phyloP scores from a whole-genome alignment of 2,797 vertebrate genomes.

The Spheniscus humboldti region DNA sequence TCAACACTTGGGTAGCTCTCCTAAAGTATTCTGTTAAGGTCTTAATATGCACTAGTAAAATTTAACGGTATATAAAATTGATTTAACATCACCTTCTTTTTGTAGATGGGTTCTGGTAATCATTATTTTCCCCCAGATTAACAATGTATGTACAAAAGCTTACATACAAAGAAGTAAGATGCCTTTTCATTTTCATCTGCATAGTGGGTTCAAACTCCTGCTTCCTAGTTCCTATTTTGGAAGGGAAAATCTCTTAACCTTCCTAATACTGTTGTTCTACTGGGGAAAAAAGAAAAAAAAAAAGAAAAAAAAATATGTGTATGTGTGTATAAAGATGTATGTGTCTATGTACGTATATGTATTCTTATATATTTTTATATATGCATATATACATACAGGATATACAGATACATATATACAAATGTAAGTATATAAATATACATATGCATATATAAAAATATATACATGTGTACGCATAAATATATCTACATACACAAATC shows the following conservation, averaged over 20 bases:
- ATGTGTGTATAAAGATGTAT: neutral
- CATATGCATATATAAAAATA: neutral
- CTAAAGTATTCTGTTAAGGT: neutral
- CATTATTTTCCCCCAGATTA: neutral
- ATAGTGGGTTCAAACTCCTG: neutral
- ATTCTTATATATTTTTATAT: neutral
- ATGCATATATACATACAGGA: neutral
- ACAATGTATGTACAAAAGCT: neutral
- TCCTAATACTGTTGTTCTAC: no score
- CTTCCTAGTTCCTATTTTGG: neutral
- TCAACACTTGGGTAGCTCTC: neutral
- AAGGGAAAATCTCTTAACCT: neutral
- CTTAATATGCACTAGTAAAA: neutral
- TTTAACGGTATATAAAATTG: neutral
- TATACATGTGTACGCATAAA: neutral
- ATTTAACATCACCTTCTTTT: neutral
- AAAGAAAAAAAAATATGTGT: neutral
- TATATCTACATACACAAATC: neutral
- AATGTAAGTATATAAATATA: neutral
- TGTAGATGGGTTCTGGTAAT: neutral
- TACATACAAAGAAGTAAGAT: neutral
- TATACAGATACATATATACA: neutral
- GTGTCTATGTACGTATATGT: no score
- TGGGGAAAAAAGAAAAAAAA: neutral
- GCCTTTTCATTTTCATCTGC: rapidly evolving